Percentiles rank a stretch among this genome's conserved stretches.
These are phyloP conservation scores for Oscheius sp. DNA, from an alignment of 2,888 invertebrate species.

Conservation along the genomic window DNA sequence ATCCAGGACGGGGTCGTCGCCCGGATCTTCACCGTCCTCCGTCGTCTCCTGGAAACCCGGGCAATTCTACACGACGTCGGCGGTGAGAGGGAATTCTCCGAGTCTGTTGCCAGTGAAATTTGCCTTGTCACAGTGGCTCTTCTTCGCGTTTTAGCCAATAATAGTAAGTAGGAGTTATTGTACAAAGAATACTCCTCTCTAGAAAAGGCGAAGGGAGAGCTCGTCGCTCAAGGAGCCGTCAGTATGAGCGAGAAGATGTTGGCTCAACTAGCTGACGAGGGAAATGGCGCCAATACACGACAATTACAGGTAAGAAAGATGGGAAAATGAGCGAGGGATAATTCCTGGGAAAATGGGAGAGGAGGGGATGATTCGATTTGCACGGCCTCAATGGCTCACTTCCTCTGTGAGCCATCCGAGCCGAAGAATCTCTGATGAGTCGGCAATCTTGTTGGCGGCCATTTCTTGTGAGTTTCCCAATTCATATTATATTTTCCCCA, in stretches of 20 bases:
- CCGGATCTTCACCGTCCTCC: conserved; percentile 35
- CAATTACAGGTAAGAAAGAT: conserved; percentile 22
- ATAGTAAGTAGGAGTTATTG: conserved; percentile 42
- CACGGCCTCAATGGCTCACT: conserved; percentile 11
- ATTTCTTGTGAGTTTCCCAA: background rate
- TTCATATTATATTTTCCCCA: too few species aligned
- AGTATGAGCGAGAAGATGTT: conserved; percentile 59
- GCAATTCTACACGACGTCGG: background rate
- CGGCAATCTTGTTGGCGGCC: background rate
- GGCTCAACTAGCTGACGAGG: conserved; percentile 31
- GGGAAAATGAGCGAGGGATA: too few species aligned
- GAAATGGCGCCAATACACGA: background rate
- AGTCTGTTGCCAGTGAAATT: conserved; percentile 44
- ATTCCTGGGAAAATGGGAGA: too few species aligned
- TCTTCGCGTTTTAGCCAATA: conserved; percentile 54
- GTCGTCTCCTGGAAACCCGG: conserved; percentile 37
- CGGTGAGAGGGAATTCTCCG: background rate
- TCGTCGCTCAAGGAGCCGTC: conserved; percentile 54
- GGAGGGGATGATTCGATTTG: conserved; percentile 20
- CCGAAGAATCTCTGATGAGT: background rate
- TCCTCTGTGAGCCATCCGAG: background rate
- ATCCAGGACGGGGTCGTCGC: conserved; percentile 45
- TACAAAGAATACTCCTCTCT: conserved; percentile 32
- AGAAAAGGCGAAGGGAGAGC: conserved; percentile 65
- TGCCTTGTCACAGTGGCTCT: conserved; percentile 53